Base-by-base conservation (phyloP, 2,113 vertebrate genomes). In the Neofelis nebulosa region DNA sequence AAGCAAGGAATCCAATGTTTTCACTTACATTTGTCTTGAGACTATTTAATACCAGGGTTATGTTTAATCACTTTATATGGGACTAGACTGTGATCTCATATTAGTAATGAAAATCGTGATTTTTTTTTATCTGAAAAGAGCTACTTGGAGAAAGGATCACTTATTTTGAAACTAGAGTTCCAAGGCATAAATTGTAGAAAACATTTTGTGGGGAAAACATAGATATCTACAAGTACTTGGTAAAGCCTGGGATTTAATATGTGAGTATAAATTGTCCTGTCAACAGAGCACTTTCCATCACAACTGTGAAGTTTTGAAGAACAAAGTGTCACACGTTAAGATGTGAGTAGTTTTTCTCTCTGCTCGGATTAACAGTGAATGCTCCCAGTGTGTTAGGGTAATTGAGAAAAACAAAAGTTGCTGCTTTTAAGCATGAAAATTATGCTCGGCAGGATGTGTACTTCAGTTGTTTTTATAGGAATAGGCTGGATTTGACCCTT, bases 51-150 rank as follows among this genome's bases (percentile, higher is more conserved):
- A 41, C 4, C 12, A 66, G 45, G 63, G 41, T 94, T 96, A 36
- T 74, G 29, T 52, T 94, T 94, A 80, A 76, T 90, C 36, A 85
- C 15, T 91, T 92, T 95, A 68, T 91, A 76, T 87, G 38, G 11
- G n/a, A 94, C 66, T 84, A 95, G 36, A 68, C 66, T 90, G 19
- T 94, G 65, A 97, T 92, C 45, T 89, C 50, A 69, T 66, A 73
- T 73, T 88, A 16, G 48, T 88, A 91, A 88, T 66, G 33, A 96
- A 96, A 91, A 78, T 33, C 13, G 45, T 45, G 48, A 76, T 13
- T 79, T 86, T 61, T 55, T 92, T 82, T 57, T 29, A 93, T 93
- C 45, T 89, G 29, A 94, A 55, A 94, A 87, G 48, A 96, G 38
- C 31, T 41, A n/a, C 29, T 66, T 82, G 88, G 23, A 48, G 66